Base-by-base conservation (phyloP, 2,113 vertebrate species). In the Pseudopipra pipra region DNA sequence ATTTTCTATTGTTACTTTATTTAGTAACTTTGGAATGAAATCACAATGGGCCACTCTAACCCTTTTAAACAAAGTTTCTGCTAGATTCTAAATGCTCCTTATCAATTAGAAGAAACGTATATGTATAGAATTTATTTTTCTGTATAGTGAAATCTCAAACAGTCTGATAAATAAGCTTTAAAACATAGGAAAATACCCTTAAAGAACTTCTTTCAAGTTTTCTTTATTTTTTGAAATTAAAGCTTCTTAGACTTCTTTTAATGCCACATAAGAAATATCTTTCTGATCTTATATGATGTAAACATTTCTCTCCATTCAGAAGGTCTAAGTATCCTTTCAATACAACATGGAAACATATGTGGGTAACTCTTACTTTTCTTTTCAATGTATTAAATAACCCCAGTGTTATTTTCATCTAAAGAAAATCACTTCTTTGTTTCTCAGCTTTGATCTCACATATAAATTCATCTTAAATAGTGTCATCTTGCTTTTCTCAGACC, bases 381-480 rank as follows among this genome's bases (percentile, higher is more conserved):
- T 76, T 37, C 66, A 68, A 87, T 66, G 28, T 37, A 86, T 65
- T 83, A 61, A 84, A 80, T 78, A 73, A 80, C 33, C 3, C 31
- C 28, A 54, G 49, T 19, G 27, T 55, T 95, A 59, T 73, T 86
- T 94, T 84, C 73, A 87, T 70, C 5, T 27, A 65, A 92, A 63
- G 33, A 92, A 86, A 87, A 70, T 35, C 12, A 62, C 6, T 87
- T 67, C 54, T 65, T 91, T 72, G 19, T 62, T 92, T 94, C 67
- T 68, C 89, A 62, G 39, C 92, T 97, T 97, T 95, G 93, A 97
- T 93, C 33, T 96, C 63, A 52, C n/a, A 94, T 93, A 94, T 82
- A 86, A 93, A 95, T 93, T 96, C 59, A 35, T 91, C 79, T 84
- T 54, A 87, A 72, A 71, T 20, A 88, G 75, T 37, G 33, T 23